phyloP scores from a whole-genome alignment of 2,888 invertebrate genomes.

The Yponomeuta plumbellus region DNA sequence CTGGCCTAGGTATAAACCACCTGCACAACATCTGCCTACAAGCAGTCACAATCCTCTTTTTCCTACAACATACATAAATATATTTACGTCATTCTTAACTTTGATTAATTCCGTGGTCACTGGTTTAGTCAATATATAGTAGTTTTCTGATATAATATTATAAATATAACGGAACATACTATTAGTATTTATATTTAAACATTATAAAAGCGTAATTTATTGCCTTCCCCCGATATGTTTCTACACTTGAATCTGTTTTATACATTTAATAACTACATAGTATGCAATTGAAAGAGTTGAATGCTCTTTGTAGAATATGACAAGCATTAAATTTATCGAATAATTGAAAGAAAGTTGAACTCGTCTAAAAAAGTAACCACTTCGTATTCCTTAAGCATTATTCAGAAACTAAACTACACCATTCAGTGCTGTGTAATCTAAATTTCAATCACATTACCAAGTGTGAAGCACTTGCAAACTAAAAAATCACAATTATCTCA shows the following conservation, averaged over 20 bases:
- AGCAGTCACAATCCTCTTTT: background rate
- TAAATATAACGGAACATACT: constrained; percentile 32
- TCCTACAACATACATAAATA: background rate
- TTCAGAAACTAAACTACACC: constrained; percentile 1
- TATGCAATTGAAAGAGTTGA: background rate
- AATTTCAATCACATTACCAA: constrained; percentile 9
- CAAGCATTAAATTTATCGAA: background rate
- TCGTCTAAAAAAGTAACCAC: background rate
- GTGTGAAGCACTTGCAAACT: constrained; percentile 17
- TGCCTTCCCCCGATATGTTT: constrained; percentile 80
- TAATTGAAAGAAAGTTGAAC: background rate
- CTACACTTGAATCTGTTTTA: constrained; percentile 3
- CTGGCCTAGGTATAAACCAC: background rate
- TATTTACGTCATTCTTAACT: background rate
- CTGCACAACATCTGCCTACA: background rate
- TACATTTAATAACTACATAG: background rate
- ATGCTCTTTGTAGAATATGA: background rate
- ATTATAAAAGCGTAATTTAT: constrained; percentile 82
- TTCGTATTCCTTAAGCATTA: background rate
- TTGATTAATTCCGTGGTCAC: background rate
- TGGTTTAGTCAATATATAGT: background rate
- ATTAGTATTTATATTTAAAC: constrained; percentile 65
- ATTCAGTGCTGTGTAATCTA: background rate
- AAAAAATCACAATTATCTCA: constrained; percentile 18
- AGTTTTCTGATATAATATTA: background rate